Percentiles rank a stretch among this genome's conserved stretches.
These are phyloP conservation scores for Nothobranchius furzeri DNA, from an alignment of 2,113 vertebrate species.

Conservation along the genomic window DNA sequence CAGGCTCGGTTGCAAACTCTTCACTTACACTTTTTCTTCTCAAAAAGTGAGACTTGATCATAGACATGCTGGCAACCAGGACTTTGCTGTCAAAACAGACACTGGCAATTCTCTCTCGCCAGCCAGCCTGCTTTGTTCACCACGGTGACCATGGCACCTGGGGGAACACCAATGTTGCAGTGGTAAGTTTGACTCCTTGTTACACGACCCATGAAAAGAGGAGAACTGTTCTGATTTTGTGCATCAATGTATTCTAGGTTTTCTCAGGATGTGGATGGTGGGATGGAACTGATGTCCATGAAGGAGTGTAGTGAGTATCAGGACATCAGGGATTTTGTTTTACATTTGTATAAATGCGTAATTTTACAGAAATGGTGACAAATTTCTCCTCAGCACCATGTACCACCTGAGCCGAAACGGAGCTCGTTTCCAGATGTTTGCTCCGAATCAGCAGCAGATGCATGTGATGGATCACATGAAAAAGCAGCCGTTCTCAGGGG, in stretches of 20 bases:
- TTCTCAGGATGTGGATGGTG: conserved; percentile 80
- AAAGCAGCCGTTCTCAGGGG: conserved; percentile 69
- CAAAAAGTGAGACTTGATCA: conserved; percentile 7
- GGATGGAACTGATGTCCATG: conserved; percentile 79
- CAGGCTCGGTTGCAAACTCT: conserved; percentile 10
- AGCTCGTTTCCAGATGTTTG: conserved; percentile 79
- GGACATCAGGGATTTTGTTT: background rate
- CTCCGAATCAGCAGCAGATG: conserved; percentile 81
- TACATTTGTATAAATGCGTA: background rate
- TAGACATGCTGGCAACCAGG: conserved; percentile 69
- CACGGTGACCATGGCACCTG: conserved; percentile 75
- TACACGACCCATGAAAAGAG: background rate
- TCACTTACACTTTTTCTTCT: background rate
- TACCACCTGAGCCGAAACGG: conserved; percentile 80
- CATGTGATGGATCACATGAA: conserved; percentile 77
- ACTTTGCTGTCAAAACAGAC: conserved; percentile 68
- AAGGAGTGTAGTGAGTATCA: conserved; percentile 77
- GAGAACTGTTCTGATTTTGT: background rate
- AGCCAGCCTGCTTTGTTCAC: conserved; percentile 74
- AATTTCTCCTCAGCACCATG: conserved; percentile 72
- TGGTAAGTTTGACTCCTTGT: conserved; percentile 62
- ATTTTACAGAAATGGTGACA: background rate
- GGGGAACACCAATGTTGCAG: conserved; percentile 76
- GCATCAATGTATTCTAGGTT: conserved; percentile 60
- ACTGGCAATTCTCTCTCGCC: conserved; percentile 56